Percentiles rank a stretch among this genome's conserved stretches.
Conservation (phyloP, 1,140 invertebrate species). For the Heliothis virescens region DNA sequence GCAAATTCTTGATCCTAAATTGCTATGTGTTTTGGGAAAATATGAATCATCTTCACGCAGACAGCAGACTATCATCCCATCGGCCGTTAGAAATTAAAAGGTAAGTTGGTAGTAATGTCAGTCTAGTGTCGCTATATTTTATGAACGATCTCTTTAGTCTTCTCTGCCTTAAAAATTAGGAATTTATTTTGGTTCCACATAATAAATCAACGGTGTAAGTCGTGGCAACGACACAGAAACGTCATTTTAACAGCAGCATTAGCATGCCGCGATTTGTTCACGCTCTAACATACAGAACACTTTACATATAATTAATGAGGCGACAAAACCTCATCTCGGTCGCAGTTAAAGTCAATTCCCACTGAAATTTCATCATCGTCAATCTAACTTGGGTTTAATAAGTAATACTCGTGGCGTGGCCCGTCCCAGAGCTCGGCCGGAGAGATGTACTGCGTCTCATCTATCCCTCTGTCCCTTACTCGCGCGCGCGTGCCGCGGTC, state of each 20-base stretch:
- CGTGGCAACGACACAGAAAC: slow-evolving; percentile 23
- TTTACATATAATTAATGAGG: slow-evolving; percentile 74
- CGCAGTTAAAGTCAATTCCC: slow-evolving; percentile 84
- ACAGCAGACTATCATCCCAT: no score
- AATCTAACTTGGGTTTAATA: slow-evolving; percentile 83
- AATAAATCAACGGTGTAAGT: slow-evolving; percentile 17
- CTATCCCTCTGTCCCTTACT: slow-evolving; percentile 74
- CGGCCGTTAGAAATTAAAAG: no score
- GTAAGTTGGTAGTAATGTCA: no score
- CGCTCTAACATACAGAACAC: slow-evolving; percentile 49
- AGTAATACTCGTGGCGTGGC: slow-evolving; percentile 80
- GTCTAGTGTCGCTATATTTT: no score
- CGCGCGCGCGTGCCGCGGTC: slow-evolving; percentile 66
- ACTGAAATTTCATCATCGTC: slow-evolving; percentile 85
- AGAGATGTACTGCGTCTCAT: slow-evolving; percentile 79
- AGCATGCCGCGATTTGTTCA: slow-evolving; percentile 47
- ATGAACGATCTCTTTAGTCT: not conserved
- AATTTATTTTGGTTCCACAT: slow-evolving; percentile 10
- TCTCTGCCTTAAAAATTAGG: not conserved
- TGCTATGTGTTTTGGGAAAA: no score
- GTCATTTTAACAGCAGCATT: slow-evolving; percentile 45
- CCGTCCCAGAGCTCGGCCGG: slow-evolving; percentile 78
- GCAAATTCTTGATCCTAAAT: no score
- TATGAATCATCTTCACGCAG: no score
- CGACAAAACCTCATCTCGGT: slow-evolving; percentile 79